A percentile compares a stretch with the other conserved stretches of the same genome.
These are phyloP conservation scores for Micronisus gabar DNA, from an alignment of 2,113 vertebrate genomes.

Conservation along the genomic window DNA sequence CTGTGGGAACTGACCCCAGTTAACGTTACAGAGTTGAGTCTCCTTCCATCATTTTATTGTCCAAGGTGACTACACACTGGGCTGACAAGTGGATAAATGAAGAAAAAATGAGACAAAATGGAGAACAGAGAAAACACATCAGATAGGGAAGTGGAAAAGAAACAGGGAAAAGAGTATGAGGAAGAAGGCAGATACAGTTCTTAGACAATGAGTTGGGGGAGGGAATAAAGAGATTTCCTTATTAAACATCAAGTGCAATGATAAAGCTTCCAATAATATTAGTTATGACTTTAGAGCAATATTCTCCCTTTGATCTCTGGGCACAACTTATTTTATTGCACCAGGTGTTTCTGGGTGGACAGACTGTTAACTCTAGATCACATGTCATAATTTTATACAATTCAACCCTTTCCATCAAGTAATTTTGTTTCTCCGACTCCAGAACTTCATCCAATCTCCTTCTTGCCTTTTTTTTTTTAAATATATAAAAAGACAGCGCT, in stretches of 20 bases:
- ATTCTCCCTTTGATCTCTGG: not conserved
- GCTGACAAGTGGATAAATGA: not conserved
- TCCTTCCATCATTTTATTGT: not conserved
- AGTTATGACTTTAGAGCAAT: not conserved
- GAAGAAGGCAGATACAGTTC: not conserved
- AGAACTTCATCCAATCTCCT: not conserved
- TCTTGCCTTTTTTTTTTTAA: not conserved
- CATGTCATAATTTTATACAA: not conserved
- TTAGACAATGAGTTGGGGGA: not conserved
- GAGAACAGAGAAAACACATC: not conserved
- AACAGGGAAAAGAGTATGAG: not conserved
- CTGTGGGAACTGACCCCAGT: not conserved
- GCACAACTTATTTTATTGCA: not conserved
- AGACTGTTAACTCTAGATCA: not conserved
- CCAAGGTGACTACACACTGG: not conserved
- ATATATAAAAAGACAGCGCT: not conserved
- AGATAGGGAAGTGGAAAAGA: constrained; percentile 17
- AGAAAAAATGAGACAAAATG: not conserved
- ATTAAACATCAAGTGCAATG: not conserved
- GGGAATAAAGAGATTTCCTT: not conserved
- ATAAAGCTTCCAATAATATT: not conserved
- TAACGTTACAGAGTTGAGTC: not conserved
- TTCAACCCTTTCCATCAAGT: not conserved
- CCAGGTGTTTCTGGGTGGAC: not conserved
- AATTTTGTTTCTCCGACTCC: not conserved